Base-by-base conservation (phyloP, 2,797 vertebrate genomes). In the Pangasius sanitwongsei region DNA sequence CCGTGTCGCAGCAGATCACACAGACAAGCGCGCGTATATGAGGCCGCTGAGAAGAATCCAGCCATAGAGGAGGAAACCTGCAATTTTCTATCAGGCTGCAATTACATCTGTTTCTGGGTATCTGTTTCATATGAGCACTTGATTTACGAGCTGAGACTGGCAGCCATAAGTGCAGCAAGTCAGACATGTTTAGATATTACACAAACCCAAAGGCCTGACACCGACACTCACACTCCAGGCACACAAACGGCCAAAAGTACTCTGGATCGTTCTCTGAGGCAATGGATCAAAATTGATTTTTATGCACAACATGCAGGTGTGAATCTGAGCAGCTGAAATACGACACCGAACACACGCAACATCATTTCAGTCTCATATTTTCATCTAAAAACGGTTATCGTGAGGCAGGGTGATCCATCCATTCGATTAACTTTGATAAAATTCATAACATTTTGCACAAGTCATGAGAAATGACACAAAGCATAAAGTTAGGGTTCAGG, bases 101-200 rank as follows among this genome's bases (percentile, higher is more conserved):
- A 93, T 94, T 93, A 92, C 91, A 88, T 90, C 90, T 78, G 86
- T 78, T 87, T 87, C 90, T 57, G 69, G 34, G 83, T 92, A 90
- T 92, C 90, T 91, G 89, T 90, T 94, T 93, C 90, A 90, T 91
- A 91, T 91, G 88, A 94, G 92, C 91, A 85, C 44, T 91, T 94
- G 93, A 95, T 94, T 93, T 92, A 94, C 87, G 86, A 90, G 91
- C 90, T 80, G 92, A 92, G 92, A 93, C 91, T 92, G 93, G 92
- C 91, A 90, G 89, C 44, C 23, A 25, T 91, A 89, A 87, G 74
- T 69, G 87, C 57, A 78, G 88, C 16, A 67, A 87, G 77, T 89
- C 90, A 87, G 88, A 91, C 89, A 87, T 88, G 87, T 88, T 90
- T 82, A 87, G 67, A 89, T 87, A 77, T 63, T 89, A 86, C 86